Evolutionary conservation across 2,888 invertebrate species (phyloP).

Genomic region (Miltochrista miniata): DNA sequence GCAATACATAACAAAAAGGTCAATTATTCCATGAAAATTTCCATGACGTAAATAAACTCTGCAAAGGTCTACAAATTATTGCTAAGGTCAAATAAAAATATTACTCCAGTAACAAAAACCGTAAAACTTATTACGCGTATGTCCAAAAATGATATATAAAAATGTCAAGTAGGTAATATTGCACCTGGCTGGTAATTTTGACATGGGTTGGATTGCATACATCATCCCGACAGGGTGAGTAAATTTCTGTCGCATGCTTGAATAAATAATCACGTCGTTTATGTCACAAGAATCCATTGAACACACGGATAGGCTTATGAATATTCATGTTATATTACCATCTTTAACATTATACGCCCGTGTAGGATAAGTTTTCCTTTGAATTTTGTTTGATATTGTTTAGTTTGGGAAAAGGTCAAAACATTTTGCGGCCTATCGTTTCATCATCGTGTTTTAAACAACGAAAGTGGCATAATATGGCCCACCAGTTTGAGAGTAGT

Average conservation of each 20-base stretch:
- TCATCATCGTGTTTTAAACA: too few relatives aligned
- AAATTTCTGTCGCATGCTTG: constrained; percentile 70
- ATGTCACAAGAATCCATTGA: constrained; percentile 55
- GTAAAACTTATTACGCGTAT: constrained; percentile 20
- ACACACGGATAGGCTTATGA: constrained; percentile 50
- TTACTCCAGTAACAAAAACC: constrained; percentile 16
- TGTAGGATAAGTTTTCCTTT: constrained; percentile 6
- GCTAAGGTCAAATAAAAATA: constrained; percentile 1
- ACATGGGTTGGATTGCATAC: constrained; percentile 78
- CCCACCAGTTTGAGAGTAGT: too few relatives aligned
- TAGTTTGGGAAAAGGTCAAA: neutral
- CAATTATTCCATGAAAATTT: too few relatives aligned
- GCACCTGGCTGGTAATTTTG: constrained; percentile 71
- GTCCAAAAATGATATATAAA: constrained; percentile 48
- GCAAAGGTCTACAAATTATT: constrained; percentile 4
- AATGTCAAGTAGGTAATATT: constrained; percentile 62
- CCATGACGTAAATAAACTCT: too few relatives aligned
- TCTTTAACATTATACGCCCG: constrained; percentile 32
- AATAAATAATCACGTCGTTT: constrained; percentile 73
- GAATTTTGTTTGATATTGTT: neutral
- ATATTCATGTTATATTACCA: constrained; percentile 50
- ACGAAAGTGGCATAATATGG: too few relatives aligned
- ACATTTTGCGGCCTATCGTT: neutral
- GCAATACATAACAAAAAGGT: too few relatives aligned
- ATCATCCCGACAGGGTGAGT: constrained; percentile 74